phyloP scores from a whole-genome alignment of 1,140 invertebrate genomes.

The Saxidomus purpurata region DNA sequence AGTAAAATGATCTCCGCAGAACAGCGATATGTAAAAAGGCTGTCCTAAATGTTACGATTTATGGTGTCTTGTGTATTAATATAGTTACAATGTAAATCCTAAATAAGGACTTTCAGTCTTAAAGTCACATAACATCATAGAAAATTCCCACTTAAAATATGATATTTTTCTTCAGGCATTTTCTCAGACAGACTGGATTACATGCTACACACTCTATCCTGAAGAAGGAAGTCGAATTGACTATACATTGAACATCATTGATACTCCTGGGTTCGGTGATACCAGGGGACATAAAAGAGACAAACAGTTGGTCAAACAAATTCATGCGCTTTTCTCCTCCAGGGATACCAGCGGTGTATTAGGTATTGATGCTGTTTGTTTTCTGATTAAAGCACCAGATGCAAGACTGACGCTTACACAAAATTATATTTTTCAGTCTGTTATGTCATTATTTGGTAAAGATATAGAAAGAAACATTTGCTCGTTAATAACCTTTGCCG shows the following conservation, averaged over 20 bases:
- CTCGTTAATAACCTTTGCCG: slow-evolving; percentile 74
- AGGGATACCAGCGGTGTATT: slow-evolving; percentile 64
- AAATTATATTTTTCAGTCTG: slow-evolving; percentile 73
- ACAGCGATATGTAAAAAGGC: no score
- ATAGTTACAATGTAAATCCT: no score
- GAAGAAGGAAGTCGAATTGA: slow-evolving; percentile 18
- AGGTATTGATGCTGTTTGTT: slow-evolving; percentile 73
- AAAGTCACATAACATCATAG: no score
- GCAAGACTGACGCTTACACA: slow-evolving; percentile 64
- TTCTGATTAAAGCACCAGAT: slow-evolving; percentile 66
- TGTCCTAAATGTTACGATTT: no score
- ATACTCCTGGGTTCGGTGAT: slow-evolving; percentile 72
- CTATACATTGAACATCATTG: slow-evolving; percentile 57
- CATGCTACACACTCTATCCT: slow-evolving; percentile 64
- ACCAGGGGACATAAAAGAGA: slow-evolving; percentile 72
- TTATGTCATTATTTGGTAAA: slow-evolving; percentile 76
- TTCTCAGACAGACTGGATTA: slow-evolving; percentile 71
- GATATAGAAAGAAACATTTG: slow-evolving; percentile 75
- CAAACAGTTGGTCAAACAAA: slow-evolving; percentile 68
- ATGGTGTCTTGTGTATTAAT: no score
- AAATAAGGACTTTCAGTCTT: no score
- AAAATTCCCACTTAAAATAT: no score
- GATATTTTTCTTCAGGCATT: slow-evolving; percentile 57
- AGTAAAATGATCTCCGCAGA: no score
- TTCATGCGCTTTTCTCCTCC: slow-evolving; percentile 67